Conservation (phyloP, 2,113 vertebrate species). For the Lagopus muta region DNA sequence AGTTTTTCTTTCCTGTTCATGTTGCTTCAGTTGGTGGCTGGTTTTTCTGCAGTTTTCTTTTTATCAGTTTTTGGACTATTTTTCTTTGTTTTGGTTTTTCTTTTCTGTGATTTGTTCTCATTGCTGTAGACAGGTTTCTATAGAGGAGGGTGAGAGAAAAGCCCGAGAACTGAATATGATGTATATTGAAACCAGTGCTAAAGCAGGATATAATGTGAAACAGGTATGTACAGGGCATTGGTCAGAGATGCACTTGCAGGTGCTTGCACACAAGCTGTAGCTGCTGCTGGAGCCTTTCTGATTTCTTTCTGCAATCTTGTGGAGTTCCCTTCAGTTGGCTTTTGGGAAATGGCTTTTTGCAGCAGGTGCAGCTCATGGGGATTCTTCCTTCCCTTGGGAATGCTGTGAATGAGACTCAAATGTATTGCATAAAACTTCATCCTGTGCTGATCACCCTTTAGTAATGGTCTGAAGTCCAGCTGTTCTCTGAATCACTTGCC, state of each 20-base stretch:
- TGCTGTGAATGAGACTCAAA: neutral
- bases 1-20: conserved; percentile 2
- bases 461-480: neutral
- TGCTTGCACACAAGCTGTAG: neutral
- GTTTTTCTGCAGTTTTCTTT: conserved; percentile 21
- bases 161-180: conserved; percentile 83
- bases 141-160: conserved; percentile 86
- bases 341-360: neutral
- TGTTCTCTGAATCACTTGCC: neutral
- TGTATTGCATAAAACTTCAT: neutral
- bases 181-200: conserved; percentile 85
- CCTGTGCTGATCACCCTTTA: neutral
- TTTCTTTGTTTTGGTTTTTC: conserved; percentile 58
- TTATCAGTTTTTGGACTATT: conserved; percentile 41
- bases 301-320: neutral
- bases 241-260: neutral
- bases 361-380: neutral
- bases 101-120: conserved; percentile 55
- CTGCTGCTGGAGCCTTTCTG: conserved; percentile 6
- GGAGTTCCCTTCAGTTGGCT: neutral
- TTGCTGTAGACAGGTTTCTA: conserved; percentile 84
- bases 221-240: conserved; percentile 68
- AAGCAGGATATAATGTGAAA: conserved; percentile 84
- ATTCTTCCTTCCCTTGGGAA: neutral
- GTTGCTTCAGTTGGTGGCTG: conserved; percentile 5